Evolutionary conservation across 1,140 invertebrate genomes (phyloP).

Genomic region (Copidosoma floridanum): DNA sequence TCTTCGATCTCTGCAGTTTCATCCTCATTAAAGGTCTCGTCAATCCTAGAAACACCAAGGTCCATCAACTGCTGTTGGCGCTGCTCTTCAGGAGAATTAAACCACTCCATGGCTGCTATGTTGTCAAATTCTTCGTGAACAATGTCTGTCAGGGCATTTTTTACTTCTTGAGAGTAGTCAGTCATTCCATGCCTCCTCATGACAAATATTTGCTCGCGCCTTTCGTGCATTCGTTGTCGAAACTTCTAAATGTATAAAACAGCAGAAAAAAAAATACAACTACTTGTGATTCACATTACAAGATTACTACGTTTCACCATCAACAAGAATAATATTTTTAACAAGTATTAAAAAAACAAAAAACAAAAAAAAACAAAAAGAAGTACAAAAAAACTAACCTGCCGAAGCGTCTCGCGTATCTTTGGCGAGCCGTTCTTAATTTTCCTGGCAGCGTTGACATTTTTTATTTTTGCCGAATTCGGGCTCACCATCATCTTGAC

Average conservation of each 20-base stretch:
- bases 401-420: constrained; percentile 46
- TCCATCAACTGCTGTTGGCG: too few species aligned
- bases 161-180: constrained; percentile 21
- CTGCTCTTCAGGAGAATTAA: too few species aligned
- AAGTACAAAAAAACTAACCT: constrained; percentile 42
- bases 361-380: constrained; percentile 11
- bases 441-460: constrained; percentile 40
- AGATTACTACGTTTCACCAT: too few species aligned
- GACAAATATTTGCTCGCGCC: constrained; percentile 44
- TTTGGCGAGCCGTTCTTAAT: constrained; percentile 50
- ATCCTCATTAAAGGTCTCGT: constrained; percentile 28
- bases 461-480: constrained; percentile 39
- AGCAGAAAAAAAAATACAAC: too few species aligned
- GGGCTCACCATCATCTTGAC: constrained; percentile 39
- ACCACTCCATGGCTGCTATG: constrained; percentile 30
- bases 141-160: constrained; percentile 36
- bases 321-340: constrained; percentile 7
- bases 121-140: constrained; percentile 38
- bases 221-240: constrained; percentile 45
- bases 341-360: too few species aligned
- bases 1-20: constrained; percentile 19
- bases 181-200: constrained; percentile 31
- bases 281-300: too few species aligned
- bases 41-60: too few species aligned
- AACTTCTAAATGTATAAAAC: constrained; percentile 48